Evolutionary conservation across 2,888 invertebrate species (phyloP).

Genomic region (Pyrgus malvae): DNA sequence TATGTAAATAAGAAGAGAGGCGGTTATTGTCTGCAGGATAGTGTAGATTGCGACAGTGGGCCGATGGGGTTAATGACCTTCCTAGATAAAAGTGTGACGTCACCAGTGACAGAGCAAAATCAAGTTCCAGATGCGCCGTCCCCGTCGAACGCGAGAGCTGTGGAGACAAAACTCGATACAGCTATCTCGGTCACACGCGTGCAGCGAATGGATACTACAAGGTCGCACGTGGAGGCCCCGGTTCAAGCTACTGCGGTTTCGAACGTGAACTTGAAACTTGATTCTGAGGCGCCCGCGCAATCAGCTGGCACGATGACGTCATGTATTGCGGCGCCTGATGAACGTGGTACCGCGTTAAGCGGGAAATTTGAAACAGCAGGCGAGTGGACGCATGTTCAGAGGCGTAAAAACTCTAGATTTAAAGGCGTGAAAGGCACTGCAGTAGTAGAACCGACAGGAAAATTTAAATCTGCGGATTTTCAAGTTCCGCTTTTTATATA

Average conservation of each 20-base stretch:
- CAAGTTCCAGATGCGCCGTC: not conserved
- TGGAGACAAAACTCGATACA: not conserved
- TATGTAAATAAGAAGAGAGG: slow-evolving; percentile 1
- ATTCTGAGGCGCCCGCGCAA: not conserved
- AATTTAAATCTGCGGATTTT: not conserved
- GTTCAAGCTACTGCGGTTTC: not conserved
- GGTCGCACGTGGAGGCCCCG: not conserved
- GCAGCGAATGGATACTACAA: not conserved
- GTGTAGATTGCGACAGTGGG: not conserved
- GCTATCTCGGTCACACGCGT: not conserved
- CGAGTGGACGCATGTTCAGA: not conserved
- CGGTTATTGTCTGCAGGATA: not conserved
- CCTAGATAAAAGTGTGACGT: not conserved
- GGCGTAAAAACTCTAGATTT: not conserved
- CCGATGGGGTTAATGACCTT: slow-evolving; percentile 1
- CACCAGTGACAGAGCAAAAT: not conserved
- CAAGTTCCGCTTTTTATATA: slow-evolving; percentile 33
- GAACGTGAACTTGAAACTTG: not conserved
- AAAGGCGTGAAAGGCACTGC: not conserved
- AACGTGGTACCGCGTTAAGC: not conserved
- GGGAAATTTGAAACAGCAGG: not conserved
- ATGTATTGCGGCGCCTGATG: not conserved
- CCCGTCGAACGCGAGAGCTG: not conserved
- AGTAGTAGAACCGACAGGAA: not conserved
- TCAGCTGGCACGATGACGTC: not conserved